Evolutionary conservation across 2,113 vertebrate genomes (phyloP).

Genomic region (Takifugu bimaculatus): DNA sequence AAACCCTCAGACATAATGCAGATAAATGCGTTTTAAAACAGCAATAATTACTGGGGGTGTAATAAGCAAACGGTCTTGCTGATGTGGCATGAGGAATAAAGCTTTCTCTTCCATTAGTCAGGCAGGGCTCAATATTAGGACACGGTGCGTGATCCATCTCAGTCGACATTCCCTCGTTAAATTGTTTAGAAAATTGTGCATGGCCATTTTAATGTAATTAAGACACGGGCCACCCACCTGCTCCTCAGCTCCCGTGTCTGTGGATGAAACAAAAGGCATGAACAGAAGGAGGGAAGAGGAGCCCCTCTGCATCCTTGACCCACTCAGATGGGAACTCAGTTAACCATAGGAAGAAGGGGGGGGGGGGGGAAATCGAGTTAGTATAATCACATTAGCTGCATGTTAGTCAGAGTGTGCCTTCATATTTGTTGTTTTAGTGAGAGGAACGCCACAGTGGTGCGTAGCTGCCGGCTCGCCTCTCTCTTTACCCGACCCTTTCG

Average conservation of each 20-base stretch:
- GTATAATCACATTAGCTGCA: not conserved
- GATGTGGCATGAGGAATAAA: slow-evolving; percentile 16
- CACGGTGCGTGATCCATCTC: slow-evolving; percentile 37
- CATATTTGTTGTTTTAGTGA: slow-evolving; percentile 5
- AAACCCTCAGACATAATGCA: slow-evolving; percentile 6
- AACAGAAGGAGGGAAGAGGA: slow-evolving; percentile 6
- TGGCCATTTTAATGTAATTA: slow-evolving; percentile 55
- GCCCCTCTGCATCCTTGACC: slow-evolving; percentile 16
- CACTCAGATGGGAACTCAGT: slow-evolving; percentile 6
- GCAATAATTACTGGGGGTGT: slow-evolving; percentile 6
- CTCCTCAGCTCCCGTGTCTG: slow-evolving; percentile 24
- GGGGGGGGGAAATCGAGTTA: not conserved
- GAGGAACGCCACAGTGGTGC: not conserved
- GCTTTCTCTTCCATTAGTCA: slow-evolving; percentile 35
- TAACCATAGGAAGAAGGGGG: not conserved
- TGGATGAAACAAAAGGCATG: slow-evolving; percentile 28
- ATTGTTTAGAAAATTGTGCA: slow-evolving; percentile 54
- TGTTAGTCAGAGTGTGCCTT: slow-evolving; percentile 7
- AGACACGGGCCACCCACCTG: slow-evolving; percentile 43
- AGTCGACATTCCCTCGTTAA: slow-evolving; percentile 37
- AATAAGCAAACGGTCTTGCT: slow-evolving; percentile 15
- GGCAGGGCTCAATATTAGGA: slow-evolving; percentile 36
- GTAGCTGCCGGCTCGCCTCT: slow-evolving; percentile 17
- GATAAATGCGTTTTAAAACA: slow-evolving; percentile 7
- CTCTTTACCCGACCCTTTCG: slow-evolving; percentile 52